phyloP scores from a whole-genome alignment of 2,797 vertebrate species.

The Phrynocephalus forsythii region DNA sequence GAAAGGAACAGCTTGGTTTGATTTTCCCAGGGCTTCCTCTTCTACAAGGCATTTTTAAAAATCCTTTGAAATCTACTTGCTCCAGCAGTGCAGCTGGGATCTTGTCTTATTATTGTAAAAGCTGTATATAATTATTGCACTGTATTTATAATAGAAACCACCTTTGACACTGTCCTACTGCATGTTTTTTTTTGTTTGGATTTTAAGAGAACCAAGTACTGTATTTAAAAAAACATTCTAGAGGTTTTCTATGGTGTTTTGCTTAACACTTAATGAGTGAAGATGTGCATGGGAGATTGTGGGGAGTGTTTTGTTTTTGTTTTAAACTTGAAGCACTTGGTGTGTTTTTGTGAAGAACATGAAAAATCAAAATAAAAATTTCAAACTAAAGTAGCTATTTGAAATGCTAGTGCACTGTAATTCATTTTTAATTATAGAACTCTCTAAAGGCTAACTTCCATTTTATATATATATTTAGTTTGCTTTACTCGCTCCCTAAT shows the following conservation, averaged over 20 bases:
- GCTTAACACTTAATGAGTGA: conserved; percentile 15
- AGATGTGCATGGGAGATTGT: conserved; percentile 13
- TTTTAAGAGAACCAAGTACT: conserved; percentile 44
- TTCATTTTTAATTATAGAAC: neutral
- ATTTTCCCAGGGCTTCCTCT: neutral
- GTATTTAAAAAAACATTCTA: conserved; percentile 61
- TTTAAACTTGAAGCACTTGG: conserved; percentile 49
- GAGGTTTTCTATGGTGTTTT: conserved; percentile 34
- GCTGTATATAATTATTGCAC: conserved; percentile 62
- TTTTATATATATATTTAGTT: neutral
- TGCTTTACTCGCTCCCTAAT: neutral
- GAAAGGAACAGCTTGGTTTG: too few relatives aligned
- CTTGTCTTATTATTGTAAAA: conserved; percentile 26
- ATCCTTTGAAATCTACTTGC: neutral
- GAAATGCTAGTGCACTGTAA: neutral
- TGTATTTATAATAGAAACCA: conserved; percentile 64
- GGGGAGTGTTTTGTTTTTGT: conserved; percentile 4
- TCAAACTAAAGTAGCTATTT: neutral
- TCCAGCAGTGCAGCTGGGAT: neutral
- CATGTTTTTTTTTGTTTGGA: conserved; percentile 1
- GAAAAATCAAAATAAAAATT: conserved; percentile 5
- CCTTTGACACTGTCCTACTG: neutral
- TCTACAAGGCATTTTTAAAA: neutral
- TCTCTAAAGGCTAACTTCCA: neutral
- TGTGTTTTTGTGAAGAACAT: conserved; percentile 36